Evolutionary conservation across 2,797 vertebrate species (phyloP), one percentile per base, ranked within the genome.

Genomic region (Pseudopleuronectes americanus): DNA sequence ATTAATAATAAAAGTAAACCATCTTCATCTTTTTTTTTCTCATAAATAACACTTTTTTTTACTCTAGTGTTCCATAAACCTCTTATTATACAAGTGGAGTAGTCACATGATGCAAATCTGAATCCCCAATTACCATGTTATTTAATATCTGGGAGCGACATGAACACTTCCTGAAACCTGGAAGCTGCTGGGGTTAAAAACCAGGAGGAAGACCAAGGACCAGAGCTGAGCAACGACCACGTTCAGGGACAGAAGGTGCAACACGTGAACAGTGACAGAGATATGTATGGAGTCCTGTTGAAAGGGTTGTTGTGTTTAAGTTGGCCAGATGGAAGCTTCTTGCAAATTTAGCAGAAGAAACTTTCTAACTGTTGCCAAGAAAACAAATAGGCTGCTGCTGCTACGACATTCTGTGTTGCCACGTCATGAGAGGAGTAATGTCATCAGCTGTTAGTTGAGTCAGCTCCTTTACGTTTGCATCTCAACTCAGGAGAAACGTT

Each of bases 31-130:
- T 38, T 21, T 21, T n/a, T 24, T 13, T 21, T 16, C 36, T 79
- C 87, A 94, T 95, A 94, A 94, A 94, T 95, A 94, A 90, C 75
- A 81, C 64, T 58, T 84, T 80, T 8, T 36, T 45, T 71, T 38
- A 76, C 67, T 83, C 55, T 74, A 70, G 66, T 87, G 71, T 87
- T 90, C 77, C 90, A 88, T 92, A 91, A 85, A 93, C 79, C 84
- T 92, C 89, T 93, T 92, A 90, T 90, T 74, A 88, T 92, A 93
- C 91, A 94, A 84, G 87, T 86, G 9, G 78, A 92, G 86, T 90
- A 90, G 90, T 92, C 93, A 89, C 82, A 57, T 79, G 72, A 87
- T 78, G 71, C 80, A 83, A 84, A 84, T 88, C 70, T 83, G 16
- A 13, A 77, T 57, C 48, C 76, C 73, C 77, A 76, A 61, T 75